Base-by-base conservation (phyloP, 2,113 vertebrate species). In the Xyrauchen texanus region DNA sequence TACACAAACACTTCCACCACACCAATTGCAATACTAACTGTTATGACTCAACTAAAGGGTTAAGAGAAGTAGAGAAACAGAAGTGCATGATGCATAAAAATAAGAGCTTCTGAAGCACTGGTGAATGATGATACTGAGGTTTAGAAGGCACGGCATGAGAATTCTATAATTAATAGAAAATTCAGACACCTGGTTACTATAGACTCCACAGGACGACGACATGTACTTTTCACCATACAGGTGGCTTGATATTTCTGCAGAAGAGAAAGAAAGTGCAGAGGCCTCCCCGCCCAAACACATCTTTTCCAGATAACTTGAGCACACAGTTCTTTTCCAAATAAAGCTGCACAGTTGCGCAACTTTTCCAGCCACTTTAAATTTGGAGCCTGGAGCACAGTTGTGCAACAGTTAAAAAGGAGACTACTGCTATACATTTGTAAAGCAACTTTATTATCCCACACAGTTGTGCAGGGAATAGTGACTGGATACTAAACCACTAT, bases 311-410 rank as follows among this genome's bases (percentile, higher is more conserved):
- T 81, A 61, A 16, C 8, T 8, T 86, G 85, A 87, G 84, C 82
- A 86, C 87, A 92, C 84, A 70, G 71, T 87, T 86, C 85, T 76
- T 15, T 60, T n/a, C 85, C 86, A 88, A 90, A 87, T 52, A 15
- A 65, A 89, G 86, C 91, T 66, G 85, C 80, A 88, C 93, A 84
- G 88, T 86, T 92, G 92, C 90, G 10, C 92, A 90, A 90, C 91
- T 85, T 76, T 80, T 85, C 87, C 88, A 88, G 88, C 85, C 11
- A 84, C 86, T 68, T 6, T 42, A 1, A 83, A 73, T 81, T 88
- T 85, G 3, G 5, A 34, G 5, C 11, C 1, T 65, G 2, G 68
- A 73, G 72, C 86, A 88, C 92, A 92, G 88, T 92, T 91, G 91
- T 81, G 12, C 86, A 80, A 68, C 79, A 78, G 67, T 1, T 69